Conservation (phyloP, 2,797 vertebrate genomes). For the Sebastes steindachneri region DNA sequence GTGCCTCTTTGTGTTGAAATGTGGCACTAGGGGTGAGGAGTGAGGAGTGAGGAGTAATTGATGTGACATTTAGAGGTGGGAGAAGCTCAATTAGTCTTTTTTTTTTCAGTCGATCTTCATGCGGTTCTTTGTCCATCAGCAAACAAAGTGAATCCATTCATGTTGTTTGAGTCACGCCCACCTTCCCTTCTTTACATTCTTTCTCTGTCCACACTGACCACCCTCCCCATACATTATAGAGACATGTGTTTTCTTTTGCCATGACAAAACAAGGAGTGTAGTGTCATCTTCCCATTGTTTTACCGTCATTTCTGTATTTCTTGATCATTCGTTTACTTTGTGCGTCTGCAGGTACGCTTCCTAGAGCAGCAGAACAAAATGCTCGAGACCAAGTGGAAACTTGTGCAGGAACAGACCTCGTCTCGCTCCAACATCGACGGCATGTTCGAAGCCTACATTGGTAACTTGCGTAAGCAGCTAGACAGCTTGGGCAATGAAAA, state of each 20-base stretch:
- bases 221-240: background rate
- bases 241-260: background rate
- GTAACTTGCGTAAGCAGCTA: slow-evolving; percentile 81
- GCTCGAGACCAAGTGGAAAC: slow-evolving; percentile 85
- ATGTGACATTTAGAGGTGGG: slow-evolving; percentile 41
- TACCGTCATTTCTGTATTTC: background rate
- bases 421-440: slow-evolving; percentile 70
- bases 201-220: background rate
- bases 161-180: background rate
- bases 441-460: slow-evolving; percentile 82
- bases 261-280: background rate
- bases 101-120: background rate
- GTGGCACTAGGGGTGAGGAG: background rate
- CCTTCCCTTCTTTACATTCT: background rate
- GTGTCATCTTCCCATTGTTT: background rate
- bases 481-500: slow-evolving; percentile 82
- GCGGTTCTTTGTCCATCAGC: slow-evolving; percentile 20
- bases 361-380: slow-evolving; percentile 88
- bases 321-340: background rate
- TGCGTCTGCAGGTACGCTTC: slow-evolving; percentile 79
- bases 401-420: slow-evolving; percentile 84
- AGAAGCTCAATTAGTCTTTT: slow-evolving; percentile 32
- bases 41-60: slow-evolving; percentile 14
- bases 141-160: slow-evolving; percentile 36
- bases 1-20: slow-evolving; percentile 50